Evolutionary conservation across 2,113 vertebrate genomes (phyloP), one percentile per base, ranked within the genome.

Genomic region (Oceanodroma tethys): DNA sequence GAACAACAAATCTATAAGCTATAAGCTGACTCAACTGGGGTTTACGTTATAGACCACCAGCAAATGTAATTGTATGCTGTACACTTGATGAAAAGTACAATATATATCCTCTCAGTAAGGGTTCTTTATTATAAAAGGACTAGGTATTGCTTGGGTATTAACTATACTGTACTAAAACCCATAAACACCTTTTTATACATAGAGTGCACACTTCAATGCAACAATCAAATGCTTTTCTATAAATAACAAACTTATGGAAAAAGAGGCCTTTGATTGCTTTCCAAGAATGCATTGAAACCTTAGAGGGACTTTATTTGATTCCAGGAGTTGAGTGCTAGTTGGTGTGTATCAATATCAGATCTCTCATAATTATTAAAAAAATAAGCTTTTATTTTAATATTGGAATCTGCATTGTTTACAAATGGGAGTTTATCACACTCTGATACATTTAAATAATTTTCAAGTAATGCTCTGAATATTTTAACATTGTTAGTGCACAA

Each of bases 171-270:
- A 98, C 95, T 93, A 97, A 98, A 98, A 83, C 98, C 97, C 97
- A 97, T 98, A 98, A 98, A 98, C 98, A 98, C 98, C 97, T 98
- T 98, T 98, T 98, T 98, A 98, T 81, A 96, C 92, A 43, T 98
- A 97, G 95, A 98, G 97, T 92, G 96, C 97, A 97, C 96, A 96
- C 97, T 98, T 98, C 98, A 98, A 97, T 98, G 90, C 94, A 97
- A 97, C 97, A 97, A 96, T 98, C 98, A 98, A 98, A 97, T 97
- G 95, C 94, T 97, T 98, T 97, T 98, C 96, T 97, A 98, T 98
- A 98, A 98, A 98, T 98, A 98, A 97, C 97, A 95, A 97, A 97
- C 96, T 98, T 97, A 96, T 94, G 87, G 96, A 96, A 97, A 97
- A 96, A 84, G 40, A 76, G 79, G 67, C 81, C 86, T 97, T 98